Conservation (phyloP, 2,113 vertebrate genomes). For the Crotalus viridis region DNA sequence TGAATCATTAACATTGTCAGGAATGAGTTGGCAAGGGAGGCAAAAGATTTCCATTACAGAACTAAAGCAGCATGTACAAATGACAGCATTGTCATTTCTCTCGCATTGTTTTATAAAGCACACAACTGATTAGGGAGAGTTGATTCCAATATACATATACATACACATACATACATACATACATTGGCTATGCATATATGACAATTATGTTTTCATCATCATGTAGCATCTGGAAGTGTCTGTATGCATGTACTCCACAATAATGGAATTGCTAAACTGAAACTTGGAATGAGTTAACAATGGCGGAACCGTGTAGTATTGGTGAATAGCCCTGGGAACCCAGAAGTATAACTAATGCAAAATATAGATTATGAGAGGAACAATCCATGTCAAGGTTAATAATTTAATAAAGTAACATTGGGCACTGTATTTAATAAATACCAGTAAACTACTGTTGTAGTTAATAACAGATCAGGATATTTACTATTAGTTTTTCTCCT, state of each 20-base stretch:
- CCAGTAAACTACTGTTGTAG: constrained; percentile 23
- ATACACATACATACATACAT: constrained; percentile 47
- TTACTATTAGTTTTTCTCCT: constrained; percentile 64
- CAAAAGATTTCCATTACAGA: constrained; percentile 80
- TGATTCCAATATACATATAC: constrained; percentile 56
- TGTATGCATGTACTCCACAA: constrained; percentile 17
- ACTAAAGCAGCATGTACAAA: constrained; percentile 77
- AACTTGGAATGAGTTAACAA: constrained; percentile 53
- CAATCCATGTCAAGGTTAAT: constrained; percentile 48
- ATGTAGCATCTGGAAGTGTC: constrained; percentile 48
- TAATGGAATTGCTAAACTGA: constrained; percentile 40
- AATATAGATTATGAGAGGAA: constrained; percentile 24
- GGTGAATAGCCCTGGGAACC: constrained; percentile 34
- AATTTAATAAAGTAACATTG: constrained; percentile 35
- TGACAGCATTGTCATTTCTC: constrained; percentile 76
- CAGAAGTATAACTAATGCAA: constrained; percentile 20
- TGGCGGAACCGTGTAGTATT: constrained; percentile 31
- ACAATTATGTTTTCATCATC: constrained; percentile 65
- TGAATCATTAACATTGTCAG: constrained; percentile 99
- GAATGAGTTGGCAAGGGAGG: constrained; percentile 87
- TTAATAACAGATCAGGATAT: constrained; percentile 47
- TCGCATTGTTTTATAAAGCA: constrained; percentile 73
- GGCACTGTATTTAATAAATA: constrained; percentile 20
- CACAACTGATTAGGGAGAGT: constrained; percentile 73
- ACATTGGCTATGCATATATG: constrained; percentile 52